Evolutionary conservation across 2,888 invertebrate genomes (phyloP).

Genomic region (Tupiocoris notatus): DNA sequence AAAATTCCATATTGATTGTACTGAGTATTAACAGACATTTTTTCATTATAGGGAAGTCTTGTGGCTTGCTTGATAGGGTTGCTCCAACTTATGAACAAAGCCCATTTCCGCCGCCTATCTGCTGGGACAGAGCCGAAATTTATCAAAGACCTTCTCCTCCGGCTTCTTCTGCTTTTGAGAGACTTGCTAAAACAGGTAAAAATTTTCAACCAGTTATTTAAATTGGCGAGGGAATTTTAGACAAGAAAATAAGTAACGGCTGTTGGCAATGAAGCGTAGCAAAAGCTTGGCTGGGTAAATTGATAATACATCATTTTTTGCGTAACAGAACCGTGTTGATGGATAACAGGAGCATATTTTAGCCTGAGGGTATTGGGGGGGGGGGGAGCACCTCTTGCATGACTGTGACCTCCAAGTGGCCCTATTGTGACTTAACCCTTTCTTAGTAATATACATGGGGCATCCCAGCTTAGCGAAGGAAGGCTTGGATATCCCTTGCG

Average conservation of each 20-base stretch:
- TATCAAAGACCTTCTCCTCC: constrained; percentile 79
- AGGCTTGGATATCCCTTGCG: too few species aligned
- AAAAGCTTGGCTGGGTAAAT: background rate
- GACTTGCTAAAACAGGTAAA: constrained; percentile 65
- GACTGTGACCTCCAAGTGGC: too few species aligned
- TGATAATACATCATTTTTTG: too few species aligned
- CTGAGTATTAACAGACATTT: background rate
- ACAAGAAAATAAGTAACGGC: background rate
- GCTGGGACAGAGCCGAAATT: constrained; percentile 74
- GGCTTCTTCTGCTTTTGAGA: constrained; percentile 76
- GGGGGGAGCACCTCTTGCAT: too few species aligned
- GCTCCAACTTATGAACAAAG: constrained; percentile 80
- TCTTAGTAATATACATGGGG: too few species aligned
- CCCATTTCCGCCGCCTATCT: constrained; percentile 84
- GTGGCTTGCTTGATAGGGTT: constrained; percentile 84
- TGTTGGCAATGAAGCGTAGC: background rate
- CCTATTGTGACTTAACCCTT: too few species aligned
- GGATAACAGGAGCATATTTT: too few species aligned
- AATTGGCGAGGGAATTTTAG: background rate
- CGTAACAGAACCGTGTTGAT: too few species aligned
- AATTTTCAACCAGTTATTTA: background rate
- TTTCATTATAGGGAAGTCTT: constrained; percentile 69
- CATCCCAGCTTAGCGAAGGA: too few species aligned
- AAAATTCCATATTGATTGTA: too few species aligned
- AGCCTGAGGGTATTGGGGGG: too few species aligned